Conservation (phyloP, 2,797 vertebrate genomes). For the Cyprinella venusta region DNA sequence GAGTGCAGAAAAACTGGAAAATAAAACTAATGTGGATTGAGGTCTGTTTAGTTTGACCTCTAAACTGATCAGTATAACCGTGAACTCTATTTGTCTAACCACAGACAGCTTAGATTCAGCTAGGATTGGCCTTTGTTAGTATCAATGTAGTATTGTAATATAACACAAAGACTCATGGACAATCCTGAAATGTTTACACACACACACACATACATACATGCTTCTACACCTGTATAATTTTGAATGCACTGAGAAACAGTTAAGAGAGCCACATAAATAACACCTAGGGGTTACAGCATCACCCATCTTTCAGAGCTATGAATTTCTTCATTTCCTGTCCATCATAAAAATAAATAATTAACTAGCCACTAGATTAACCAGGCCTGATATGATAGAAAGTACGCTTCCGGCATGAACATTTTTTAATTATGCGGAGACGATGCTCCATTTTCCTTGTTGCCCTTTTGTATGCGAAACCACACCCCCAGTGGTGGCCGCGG, state of each 20-base stretch:
- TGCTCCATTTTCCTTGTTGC: constrained; percentile 61
- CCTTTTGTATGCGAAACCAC: constrained; percentile 53
- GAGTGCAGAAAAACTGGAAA: not conserved
- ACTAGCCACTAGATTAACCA: constrained; percentile 63
- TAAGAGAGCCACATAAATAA: not conserved
- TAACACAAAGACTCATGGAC: not conserved
- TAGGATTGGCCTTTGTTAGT: not conserved
- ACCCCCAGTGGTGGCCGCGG: constrained; percentile 56
- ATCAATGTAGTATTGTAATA: not conserved
- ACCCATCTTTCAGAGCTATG: not conserved
- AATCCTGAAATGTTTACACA: not conserved
- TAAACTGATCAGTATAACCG: not conserved
- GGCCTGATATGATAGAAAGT: constrained; percentile 64
- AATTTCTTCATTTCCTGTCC: constrained; percentile 12
- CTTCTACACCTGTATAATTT: not conserved
- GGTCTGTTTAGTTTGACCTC: not conserved
- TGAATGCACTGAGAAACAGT: constrained; percentile 6
- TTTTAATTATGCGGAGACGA: constrained; percentile 68
- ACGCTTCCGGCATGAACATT: constrained; percentile 56
- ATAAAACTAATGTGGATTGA: not conserved
- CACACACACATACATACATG: not conserved
- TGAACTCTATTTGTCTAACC: not conserved
- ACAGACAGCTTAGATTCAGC: no score
- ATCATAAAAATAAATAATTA: constrained; percentile 63
- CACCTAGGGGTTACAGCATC: not conserved